Conservation (phyloP, 2,113 vertebrate genomes). For the Peromyscus leucopus region DNA sequence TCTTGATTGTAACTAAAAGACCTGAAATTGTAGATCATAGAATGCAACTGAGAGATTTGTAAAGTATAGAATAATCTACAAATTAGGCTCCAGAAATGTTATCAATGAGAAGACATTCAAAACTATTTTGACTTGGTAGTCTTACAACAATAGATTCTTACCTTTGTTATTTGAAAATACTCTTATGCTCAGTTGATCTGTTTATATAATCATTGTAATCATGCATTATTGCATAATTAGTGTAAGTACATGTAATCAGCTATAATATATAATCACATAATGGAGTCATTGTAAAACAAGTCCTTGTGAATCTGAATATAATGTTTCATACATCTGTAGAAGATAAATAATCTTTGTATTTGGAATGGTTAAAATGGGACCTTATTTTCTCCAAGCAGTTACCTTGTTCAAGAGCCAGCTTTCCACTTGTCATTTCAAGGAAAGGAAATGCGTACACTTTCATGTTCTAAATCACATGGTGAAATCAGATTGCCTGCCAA, state of each 20-base stretch:
- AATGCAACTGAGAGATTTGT: background rate
- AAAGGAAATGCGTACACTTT: background rate
- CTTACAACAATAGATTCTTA: slow-evolving; percentile 56
- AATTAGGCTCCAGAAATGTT: background rate
- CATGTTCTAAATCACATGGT: slow-evolving; percentile 10
- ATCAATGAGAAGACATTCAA: slow-evolving; percentile 24
- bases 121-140: slow-evolving; percentile 1
- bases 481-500: slow-evolving; percentile 23
- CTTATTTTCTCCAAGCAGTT: slow-evolving; percentile 26
- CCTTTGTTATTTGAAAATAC: slow-evolving; percentile 66
- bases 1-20: slow-evolving; percentile 1
- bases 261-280: slow-evolving; percentile 69
- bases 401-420: background rate
- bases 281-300: slow-evolving; percentile 71
- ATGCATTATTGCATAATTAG: slow-evolving; percentile 76
- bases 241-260: slow-evolving; percentile 66
- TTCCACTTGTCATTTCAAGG: slow-evolving; percentile 21
- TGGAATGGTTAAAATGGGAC: background rate
- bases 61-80: slow-evolving; percentile 33
- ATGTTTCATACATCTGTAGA: slow-evolving; percentile 58
- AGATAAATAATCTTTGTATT: slow-evolving; percentile 46
- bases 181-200: slow-evolving; percentile 67
- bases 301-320: slow-evolving; percentile 62
- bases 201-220: slow-evolving; percentile 74
- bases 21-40: slow-evolving; percentile 20